A percentile compares a stretch with the other conserved stretches of the same genome.
Conservation (phyloP, 2,113 vertebrate genomes). For the Sceloporus undulatus region DNA sequence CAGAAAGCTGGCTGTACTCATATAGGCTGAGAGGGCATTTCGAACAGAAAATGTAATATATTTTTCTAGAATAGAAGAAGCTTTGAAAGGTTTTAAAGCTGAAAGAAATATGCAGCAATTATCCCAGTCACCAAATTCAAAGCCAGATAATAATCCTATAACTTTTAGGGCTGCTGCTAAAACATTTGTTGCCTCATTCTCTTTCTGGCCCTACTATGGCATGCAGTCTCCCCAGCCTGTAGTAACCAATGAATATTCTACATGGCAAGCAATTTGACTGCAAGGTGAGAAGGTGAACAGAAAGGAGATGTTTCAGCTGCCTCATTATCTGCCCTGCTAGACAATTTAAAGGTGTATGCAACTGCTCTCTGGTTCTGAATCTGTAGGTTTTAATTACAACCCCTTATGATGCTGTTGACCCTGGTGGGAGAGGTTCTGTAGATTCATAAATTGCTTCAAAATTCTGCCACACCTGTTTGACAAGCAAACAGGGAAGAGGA, state of each 20-base stretch:
- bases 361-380: neutral
- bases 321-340: neutral
- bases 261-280: neutral
- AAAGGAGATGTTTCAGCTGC: no score
- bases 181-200: no score
- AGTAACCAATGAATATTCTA: neutral
- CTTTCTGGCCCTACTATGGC: neutral
- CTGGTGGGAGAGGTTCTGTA: neutral
- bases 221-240: neutral
- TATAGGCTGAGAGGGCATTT: no score
- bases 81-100: no score
- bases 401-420: neutral
- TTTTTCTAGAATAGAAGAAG: no score
- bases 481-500: neutral
- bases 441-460: conserved; percentile 1
- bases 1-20: no score
- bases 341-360: neutral
- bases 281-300: neutral
- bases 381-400: neutral
- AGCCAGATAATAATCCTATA: neutral
- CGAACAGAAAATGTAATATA: no score
- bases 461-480: neutral
- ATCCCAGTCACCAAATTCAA: no score
- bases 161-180: neutral
- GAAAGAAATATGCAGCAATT: no score